Evolutionary conservation across 2,888 invertebrate genomes (phyloP), one percentile per base, ranked within the genome.

Genomic region (Polyommatus iphigenia): DNA sequence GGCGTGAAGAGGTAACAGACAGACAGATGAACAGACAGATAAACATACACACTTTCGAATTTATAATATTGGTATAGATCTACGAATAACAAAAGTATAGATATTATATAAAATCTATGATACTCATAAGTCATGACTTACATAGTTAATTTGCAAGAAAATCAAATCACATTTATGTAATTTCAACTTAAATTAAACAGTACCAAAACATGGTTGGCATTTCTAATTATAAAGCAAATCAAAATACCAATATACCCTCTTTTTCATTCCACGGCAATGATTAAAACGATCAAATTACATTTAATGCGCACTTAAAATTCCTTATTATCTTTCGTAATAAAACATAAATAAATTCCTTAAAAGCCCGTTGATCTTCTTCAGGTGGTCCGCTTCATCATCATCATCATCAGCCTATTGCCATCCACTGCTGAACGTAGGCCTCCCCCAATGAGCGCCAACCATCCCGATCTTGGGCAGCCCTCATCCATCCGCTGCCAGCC

Each of bases 261-360:
- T 32, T 67, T 67, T 32, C 13, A 15, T 67, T 67, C 15, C 67
- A 18, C 29, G 67, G 29, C 29, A 6, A 32, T 73, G 46, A 73
- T 73, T 20, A 73, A 46, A 73, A 46, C 15, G 13, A 46, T 41
- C 46, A 73, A 73, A 73, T 20, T 73, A 73, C n/a, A n/a, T 73
- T 20, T 73, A 41, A 73, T 18, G 46, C 46, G 41, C 20, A 41
- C 46, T 24, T 15, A 73, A 73, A 73, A 73, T 41, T 73, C 46
- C 20, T 46, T 41, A 46, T 73, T 15, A 73, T 73, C 41, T 73
- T 41, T 72, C 72, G 72, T 36, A 36, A 72, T 72, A 72, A 72
- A 72, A 72, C 41, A 72, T 72, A 41, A 72, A 72, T 72, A 46
- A 71, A 72, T 72, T 73, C 73, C 41, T 73, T 73, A 20, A 73